These are phyloP conservation scores for Calcarius lapponicus DNA, from an alignment of 2,797 vertebrate genomes.

Conservation along the genomic window DNA sequence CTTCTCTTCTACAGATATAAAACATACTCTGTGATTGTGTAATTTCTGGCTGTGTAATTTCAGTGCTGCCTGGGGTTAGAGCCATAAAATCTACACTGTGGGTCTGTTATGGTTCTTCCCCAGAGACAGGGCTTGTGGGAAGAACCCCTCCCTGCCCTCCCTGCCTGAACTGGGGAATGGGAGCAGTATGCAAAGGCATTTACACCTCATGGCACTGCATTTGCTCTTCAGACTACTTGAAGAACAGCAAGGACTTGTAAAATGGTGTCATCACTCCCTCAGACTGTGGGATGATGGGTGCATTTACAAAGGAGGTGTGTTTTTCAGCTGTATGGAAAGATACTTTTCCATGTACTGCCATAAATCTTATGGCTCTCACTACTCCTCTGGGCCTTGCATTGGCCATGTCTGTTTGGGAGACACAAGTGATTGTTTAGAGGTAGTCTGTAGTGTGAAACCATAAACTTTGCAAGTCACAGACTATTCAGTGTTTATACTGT, in stretches of 20 bases:
- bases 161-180: not conserved
- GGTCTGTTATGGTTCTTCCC: not conserved
- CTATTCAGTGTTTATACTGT: not conserved
- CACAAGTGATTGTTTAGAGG: not conserved
- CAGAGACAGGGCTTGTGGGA: not conserved
- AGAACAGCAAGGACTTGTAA: not conserved
- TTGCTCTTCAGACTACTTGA: not conserved
- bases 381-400: not conserved
- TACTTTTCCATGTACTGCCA: not conserved
- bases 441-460: not conserved
- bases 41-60: slow-evolving; percentile 24
- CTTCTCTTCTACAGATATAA: slow-evolving; percentile 23
- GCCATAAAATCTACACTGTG: not conserved
- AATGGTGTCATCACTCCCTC: not conserved
- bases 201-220: not conserved
- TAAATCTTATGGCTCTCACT: not conserved
- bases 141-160: fast-evolving
- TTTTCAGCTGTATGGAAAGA: not conserved
- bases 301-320: not conserved
- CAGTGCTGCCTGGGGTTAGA: not conserved
- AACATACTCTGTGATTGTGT: not conserved
- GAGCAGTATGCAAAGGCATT: not conserved
- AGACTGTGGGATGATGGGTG: not conserved
- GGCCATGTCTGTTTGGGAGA: not conserved
- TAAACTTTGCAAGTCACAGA: not conserved